Evolutionary conservation across 2,797 vertebrate genomes (phyloP).

Genomic region (Erethizon dorsatum): DNA sequence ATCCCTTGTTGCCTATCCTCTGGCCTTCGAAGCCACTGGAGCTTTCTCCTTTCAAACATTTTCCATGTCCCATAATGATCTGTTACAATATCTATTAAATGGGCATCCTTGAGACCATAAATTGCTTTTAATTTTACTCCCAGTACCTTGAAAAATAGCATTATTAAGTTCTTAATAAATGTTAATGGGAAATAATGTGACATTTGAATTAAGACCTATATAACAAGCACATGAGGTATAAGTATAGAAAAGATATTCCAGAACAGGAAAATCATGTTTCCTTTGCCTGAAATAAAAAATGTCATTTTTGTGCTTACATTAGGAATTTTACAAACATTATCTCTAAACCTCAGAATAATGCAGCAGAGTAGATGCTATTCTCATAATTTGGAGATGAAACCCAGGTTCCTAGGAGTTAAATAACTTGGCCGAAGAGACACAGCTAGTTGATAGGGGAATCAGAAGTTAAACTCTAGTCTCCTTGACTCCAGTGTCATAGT

Average conservation of each 20-base stretch:
- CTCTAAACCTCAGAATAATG: neutral
- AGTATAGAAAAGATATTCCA: neutral
- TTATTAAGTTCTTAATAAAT: conserved; percentile 24
- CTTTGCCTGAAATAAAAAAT: neutral
- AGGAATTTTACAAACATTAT: neutral
- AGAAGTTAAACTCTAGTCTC: neutral
- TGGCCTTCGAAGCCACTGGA: neutral
- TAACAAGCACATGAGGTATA: neutral
- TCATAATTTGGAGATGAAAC: neutral
- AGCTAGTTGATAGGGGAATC: neutral
- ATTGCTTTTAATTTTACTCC: neutral
- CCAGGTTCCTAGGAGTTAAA: neutral
- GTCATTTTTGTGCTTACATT: neutral
- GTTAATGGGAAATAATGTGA: conserved; percentile 32
- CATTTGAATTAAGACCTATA: conserved; percentile 1
- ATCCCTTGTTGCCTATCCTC: neutral
- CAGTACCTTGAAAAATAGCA: neutral
- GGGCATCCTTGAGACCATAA: neutral
- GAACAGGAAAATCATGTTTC: neutral
- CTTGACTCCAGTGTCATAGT: neutral
- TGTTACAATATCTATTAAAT: neutral
- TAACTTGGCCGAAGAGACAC: neutral
- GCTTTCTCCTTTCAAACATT: neutral
- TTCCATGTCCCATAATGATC: neutral
- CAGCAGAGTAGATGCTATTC: neutral